These are phyloP conservation scores for Peromyscus eremicus DNA, from an alignment of 2,797 vertebrate species.

Conservation along the genomic window DNA sequence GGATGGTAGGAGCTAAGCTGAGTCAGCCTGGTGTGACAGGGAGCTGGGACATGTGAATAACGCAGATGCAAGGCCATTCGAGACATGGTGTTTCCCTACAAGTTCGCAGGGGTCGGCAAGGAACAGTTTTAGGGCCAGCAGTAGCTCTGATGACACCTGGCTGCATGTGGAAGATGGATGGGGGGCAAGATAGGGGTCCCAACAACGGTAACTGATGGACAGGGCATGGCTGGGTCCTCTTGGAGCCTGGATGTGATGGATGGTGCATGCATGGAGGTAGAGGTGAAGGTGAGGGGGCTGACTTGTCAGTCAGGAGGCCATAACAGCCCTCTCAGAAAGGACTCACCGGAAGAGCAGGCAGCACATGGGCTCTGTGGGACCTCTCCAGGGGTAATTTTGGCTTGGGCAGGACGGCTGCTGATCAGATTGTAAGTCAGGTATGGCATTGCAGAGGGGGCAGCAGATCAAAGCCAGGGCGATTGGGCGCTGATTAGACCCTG, in stretches of 20 bases:
- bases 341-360: conserved; percentile 62
- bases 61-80: not conserved
- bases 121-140: not conserved
- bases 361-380: conserved; percentile 50
- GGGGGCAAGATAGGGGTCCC: not conserved
- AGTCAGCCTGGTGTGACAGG: not conserved
- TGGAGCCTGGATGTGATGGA: not conserved
- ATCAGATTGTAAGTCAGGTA: conserved; percentile 83
- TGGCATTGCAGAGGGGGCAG: conserved; percentile 76
- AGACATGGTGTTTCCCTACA: not conserved
- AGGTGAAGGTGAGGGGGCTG: conserved; percentile 13
- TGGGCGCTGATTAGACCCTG: conserved; percentile 81
- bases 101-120: not conserved
- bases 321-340: conserved; percentile 71
- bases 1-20: not conserved
- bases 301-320: conserved; percentile 13
- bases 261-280: not conserved
- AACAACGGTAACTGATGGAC: not conserved
- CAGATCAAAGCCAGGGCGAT: conserved; percentile 82
- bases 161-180: not conserved
- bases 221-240: not conserved
- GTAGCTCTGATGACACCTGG: not conserved
- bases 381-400: conserved; percentile 77
- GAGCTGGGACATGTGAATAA: not conserved
- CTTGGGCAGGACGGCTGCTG: conserved; percentile 62